phyloP scores from a whole-genome alignment of 1,140 invertebrate species.

The Leptinotarsa defecta region DNA sequence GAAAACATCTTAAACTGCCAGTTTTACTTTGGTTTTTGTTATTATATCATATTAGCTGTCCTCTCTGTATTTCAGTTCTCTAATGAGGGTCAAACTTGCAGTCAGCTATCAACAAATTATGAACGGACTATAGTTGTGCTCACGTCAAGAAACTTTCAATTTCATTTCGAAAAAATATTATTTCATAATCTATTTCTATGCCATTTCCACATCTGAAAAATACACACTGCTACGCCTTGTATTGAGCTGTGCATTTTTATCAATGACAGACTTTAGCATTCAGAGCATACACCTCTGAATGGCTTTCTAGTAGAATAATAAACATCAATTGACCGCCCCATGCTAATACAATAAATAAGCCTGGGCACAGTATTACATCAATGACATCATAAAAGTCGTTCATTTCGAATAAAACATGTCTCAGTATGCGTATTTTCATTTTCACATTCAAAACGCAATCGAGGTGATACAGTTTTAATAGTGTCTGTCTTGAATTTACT shows the following conservation, averaged over 20 bases:
- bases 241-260: not conserved
- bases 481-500: slow-evolving; percentile 6
- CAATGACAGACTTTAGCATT: not conserved
- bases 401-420: not conserved
- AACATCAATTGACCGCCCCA: slow-evolving; percentile 5
- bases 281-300: slow-evolving; percentile 16
- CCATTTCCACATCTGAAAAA: too few species aligned
- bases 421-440: slow-evolving; percentile 4
- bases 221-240: too few species aligned
- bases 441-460: slow-evolving; percentile 8
- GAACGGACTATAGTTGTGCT: too few species aligned
- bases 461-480: slow-evolving; percentile 3
- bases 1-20: too few species aligned
- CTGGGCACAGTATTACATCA: not conserved
- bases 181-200: too few species aligned
- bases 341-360: not conserved
- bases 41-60: too few species aligned
- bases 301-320: slow-evolving; percentile 7
- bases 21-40: too few species aligned
- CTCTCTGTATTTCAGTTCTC: too few species aligned
- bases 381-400: slow-evolving; percentile 5
- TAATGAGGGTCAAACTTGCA: too few species aligned
- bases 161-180: too few species aligned
- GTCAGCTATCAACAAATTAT: too few species aligned
- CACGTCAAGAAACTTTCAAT: too few species aligned